phyloP scores from a whole-genome alignment of 2,797 vertebrate species.

The Mormyrus proboscirostris region DNA sequence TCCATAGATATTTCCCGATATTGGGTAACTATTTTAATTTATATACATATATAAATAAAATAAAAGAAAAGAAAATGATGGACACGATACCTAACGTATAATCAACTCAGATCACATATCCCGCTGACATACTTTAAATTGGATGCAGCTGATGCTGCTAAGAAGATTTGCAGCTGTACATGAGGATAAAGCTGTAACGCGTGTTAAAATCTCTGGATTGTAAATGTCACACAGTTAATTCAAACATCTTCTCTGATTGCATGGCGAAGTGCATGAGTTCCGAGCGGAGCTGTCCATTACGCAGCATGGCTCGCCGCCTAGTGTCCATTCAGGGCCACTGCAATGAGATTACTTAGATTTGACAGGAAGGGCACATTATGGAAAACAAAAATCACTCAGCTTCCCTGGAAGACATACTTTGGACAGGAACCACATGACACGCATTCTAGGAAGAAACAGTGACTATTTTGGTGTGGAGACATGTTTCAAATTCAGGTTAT shows the following conservation, averaged over 20 bases:
- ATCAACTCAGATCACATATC: not conserved
- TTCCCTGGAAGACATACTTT: not conserved
- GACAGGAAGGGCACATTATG: not conserved
- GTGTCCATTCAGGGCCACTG: not conserved
- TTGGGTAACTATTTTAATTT: not conserved
- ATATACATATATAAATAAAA: not conserved
- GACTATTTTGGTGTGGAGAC: not conserved
- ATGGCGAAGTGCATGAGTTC: not conserved
- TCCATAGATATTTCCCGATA: not conserved
- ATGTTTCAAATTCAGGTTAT: not conserved
- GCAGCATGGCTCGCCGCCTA: constrained; percentile 5
- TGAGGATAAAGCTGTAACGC: not conserved
- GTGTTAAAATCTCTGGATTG: not conserved
- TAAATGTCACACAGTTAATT: not conserved
- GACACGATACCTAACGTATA: not conserved
- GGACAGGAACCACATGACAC: not conserved
- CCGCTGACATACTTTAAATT: not conserved
- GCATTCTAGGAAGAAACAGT: not conserved
- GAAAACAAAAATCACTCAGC: not conserved
- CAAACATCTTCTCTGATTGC: not conserved
- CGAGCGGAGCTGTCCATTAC: not conserved
- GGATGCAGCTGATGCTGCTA: not conserved
- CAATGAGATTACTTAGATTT: not conserved
- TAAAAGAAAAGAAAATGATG: not conserved
- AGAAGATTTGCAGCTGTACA: not conserved